Conservation (phyloP, 2,797 vertebrate species). For the Otolemur crassicaudatus region DNA sequence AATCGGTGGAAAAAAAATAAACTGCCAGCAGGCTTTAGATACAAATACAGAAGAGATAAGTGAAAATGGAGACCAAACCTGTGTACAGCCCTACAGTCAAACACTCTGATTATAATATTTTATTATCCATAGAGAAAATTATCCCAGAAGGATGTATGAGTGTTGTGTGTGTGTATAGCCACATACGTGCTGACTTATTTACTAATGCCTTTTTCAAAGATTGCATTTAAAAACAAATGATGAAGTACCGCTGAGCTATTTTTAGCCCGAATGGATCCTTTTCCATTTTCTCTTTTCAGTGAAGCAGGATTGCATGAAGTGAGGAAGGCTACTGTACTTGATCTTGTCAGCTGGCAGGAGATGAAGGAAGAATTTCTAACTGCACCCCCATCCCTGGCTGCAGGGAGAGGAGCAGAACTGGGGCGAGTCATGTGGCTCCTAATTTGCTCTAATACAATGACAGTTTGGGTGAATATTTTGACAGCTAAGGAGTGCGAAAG, state of each 20-base stretch:
- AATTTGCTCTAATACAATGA: neutral
- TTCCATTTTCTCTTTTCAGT: slow-evolving; percentile 18
- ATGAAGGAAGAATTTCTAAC: slow-evolving; percentile 15
- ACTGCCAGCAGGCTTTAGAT: neutral
- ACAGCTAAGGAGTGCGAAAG: neutral
- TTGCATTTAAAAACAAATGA: slow-evolving; percentile 54
- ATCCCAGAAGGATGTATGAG: neutral
- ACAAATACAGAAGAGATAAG: neutral
- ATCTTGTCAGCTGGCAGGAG: neutral
- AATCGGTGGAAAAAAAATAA: neutral
- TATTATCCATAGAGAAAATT: neutral
- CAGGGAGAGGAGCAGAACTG: neutral
- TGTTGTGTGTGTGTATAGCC: neutral
- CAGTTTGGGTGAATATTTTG: neutral
- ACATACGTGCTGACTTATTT: neutral
- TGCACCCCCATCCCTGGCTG: neutral
- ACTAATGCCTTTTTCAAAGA: neutral
- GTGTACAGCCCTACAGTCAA: neutral
- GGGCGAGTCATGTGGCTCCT: neutral
- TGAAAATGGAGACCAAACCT: neutral
- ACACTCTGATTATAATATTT: neutral
- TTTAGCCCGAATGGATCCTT: slow-evolving; percentile 26
- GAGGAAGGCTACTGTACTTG: neutral
- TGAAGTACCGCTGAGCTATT: neutral
- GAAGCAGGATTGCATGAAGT: neutral